Evolutionary conservation across 2,888 invertebrate genomes (phyloP), one percentile per base, ranked within the genome.

Genomic region (Clepsis dumicolana): DNA sequence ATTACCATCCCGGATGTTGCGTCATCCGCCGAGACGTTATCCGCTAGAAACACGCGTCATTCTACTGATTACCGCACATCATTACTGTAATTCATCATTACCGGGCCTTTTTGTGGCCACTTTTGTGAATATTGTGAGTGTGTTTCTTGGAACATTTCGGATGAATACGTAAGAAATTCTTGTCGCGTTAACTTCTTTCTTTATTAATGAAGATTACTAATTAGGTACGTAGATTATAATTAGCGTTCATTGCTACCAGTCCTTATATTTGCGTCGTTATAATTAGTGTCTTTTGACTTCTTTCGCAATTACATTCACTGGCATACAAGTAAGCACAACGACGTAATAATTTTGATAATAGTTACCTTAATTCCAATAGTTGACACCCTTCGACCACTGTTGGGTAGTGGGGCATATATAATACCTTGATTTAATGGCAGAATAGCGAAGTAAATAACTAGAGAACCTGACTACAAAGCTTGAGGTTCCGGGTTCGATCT

Each of bases 21-120:
- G 52, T 38, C n/a, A 27, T n/a, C 54, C 44, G 54, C 18, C 29
- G 35, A 65, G n/a, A n/a, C 8, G 52, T 38, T 21, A 27, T n/a
- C 54, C 44, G 54, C 18, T 41, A 65, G 25, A 29, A 57, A 48
- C 44, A 32, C 61, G 61, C 61, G 61, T 62, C 61, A 25, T 61
- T 61, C 44, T 41, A 10, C 24, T 66, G 53, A 66, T 66, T 61
- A 66, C 54, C 32, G 61, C 60, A 61, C 53, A 25, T 61, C 65
- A 53, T 66, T 66, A 53, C 65, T 61, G 61, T 61, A 54, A 66
- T 61, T 32, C 61, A 44, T 66, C 61, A 61, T 66, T 66, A 54
- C n/a, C 61, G 18, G 16, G n/a, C 61, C 54, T 66, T 65, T 66
- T 56, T 61, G 65, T 54, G 27, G 38, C 7, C 14, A 21, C 18